Percentiles rank a stretch among this genome's conserved stretches.
These are phyloP conservation scores for Spodoptera litura DNA, from an alignment of 1,140 invertebrate genomes.

Conservation along the genomic window DNA sequence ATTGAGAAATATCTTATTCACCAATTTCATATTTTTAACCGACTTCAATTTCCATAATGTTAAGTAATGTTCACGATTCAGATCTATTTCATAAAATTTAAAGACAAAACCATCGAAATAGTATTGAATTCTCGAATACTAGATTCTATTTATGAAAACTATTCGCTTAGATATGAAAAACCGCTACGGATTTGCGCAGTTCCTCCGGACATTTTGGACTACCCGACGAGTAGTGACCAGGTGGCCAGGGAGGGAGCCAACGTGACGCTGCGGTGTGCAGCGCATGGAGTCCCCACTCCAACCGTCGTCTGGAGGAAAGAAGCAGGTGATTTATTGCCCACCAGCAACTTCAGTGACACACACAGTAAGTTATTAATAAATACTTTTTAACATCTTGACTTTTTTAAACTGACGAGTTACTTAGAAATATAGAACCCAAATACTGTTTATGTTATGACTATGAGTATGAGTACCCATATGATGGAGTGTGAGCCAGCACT, in stretches of 20 bases:
- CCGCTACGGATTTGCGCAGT: constrained; percentile 86
- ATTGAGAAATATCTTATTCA: no score
- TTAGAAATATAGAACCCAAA: no score
- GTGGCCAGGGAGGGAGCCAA: constrained; percentile 94
- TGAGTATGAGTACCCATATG: no score
- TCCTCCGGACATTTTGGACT: constrained; percentile 94
- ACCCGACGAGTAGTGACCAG: constrained; percentile 94
- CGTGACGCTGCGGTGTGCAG: constrained; percentile 93
- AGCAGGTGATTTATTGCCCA: constrained; percentile 89
- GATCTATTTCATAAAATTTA: not conserved
- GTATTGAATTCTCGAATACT: not conserved
- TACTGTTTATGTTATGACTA: no score
- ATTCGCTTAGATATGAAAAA: constrained; percentile 40
- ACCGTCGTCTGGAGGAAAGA: constrained; percentile 94
- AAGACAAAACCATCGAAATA: not conserved
- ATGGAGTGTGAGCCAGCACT: no score
- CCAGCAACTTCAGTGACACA: constrained; percentile 80
- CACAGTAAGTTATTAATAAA: constrained; percentile 69
- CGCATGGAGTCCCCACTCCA: constrained; percentile 92
- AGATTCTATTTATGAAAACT: constrained; percentile 9
- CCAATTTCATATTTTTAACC: no score
- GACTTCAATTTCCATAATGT: no score
- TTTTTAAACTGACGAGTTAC: no score
- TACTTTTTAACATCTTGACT: no score
- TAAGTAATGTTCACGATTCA: no score